These are phyloP conservation scores for Talpa occidentalis DNA, from an alignment of 2,113 vertebrate genomes.

Conservation along the genomic window DNA sequence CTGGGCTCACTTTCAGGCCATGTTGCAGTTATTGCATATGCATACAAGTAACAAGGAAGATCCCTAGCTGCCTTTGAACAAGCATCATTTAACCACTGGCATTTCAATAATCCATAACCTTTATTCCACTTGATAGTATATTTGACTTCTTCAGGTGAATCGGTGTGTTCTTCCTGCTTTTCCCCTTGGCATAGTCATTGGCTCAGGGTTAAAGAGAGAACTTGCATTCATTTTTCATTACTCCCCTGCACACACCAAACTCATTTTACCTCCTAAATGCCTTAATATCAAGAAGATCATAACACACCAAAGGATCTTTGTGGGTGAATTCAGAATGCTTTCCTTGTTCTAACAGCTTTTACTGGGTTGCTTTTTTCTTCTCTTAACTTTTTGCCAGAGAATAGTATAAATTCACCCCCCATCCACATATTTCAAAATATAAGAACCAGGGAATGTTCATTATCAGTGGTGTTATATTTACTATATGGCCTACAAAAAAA, in stretches of 20 bases:
- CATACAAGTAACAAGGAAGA: background rate
- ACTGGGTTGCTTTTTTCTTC: background rate
- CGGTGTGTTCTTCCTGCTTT: background rate
- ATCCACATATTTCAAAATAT: conserved; percentile 10
- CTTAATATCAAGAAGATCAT: background rate
- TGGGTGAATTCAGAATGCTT: background rate
- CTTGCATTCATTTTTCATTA: background rate
- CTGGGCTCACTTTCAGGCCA: conserved; percentile 54
- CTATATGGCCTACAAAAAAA: background rate
- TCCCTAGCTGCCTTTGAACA: conserved; percentile 15
- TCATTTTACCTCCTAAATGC: conserved; percentile 1
- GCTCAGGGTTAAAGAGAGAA: background rate
- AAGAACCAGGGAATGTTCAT: background rate
- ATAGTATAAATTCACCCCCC: conserved; percentile 15
- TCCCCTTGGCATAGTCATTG: background rate
- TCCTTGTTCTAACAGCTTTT: background rate
- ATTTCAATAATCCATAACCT: background rate
- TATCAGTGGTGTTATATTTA: background rate
- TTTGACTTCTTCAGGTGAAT: background rate
- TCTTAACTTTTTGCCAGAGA: conserved; percentile 32
- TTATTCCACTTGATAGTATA: background rate
- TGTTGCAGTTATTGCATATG: background rate
- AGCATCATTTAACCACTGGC: conserved; percentile 34
- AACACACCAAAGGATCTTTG: background rate
- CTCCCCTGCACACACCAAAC: background rate